A percentile compares a stretch with the other conserved stretches of the same genome.
Evolutionary conservation across 2,797 vertebrate genomes (phyloP).

Genomic region (Coregonus sp.): DNA sequence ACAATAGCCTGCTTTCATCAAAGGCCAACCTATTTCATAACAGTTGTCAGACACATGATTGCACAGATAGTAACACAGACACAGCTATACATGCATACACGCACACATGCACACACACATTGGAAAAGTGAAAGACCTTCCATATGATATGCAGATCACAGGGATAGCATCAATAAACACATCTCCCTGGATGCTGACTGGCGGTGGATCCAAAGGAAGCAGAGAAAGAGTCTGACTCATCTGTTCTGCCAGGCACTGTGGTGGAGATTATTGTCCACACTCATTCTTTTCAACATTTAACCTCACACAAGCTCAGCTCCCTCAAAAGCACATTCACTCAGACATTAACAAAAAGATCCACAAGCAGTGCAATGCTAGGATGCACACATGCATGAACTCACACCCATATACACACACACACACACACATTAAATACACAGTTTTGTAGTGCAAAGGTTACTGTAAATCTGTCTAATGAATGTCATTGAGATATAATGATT

Average conservation of each 20-base stretch:
- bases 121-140: not conserved
- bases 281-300: conserved; percentile 3
- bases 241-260: not conserved
- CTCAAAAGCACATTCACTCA: conserved; percentile 8
- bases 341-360: not conserved
- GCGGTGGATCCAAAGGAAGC: not conserved
- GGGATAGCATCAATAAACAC: conserved; percentile 9
- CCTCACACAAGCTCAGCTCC: not conserved
- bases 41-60: conserved; percentile 4
- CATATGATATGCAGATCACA: conserved; percentile 9
- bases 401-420: no score
- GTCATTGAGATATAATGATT: conserved; percentile 24
- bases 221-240: conserved; percentile 5
- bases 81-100: no score
- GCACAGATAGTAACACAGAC: not conserved
- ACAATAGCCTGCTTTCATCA: conserved; percentile 4
- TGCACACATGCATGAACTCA: no score
- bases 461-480: not conserved
- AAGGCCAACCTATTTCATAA: not conserved
- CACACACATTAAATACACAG: no score
- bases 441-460: not conserved
- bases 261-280: not conserved
- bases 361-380: not conserved
- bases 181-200: not conserved
- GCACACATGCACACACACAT: not conserved